Percentiles rank a stretch among this genome's conserved stretches.
phyloP scores from a whole-genome alignment of 1,140 invertebrate species.

The Theocolax elegans region DNA sequence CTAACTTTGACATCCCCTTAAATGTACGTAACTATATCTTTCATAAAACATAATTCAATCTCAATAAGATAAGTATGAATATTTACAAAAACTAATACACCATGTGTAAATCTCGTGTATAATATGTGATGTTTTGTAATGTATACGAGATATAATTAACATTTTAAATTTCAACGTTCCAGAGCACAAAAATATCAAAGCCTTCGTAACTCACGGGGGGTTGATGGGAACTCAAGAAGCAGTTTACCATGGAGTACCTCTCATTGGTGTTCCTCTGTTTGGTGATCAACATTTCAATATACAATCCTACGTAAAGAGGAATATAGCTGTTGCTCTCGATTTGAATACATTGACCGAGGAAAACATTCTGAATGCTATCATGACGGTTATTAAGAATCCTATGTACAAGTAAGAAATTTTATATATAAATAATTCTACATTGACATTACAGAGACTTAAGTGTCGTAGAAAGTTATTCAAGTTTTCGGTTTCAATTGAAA shows the following conservation, averaged over 20 bases:
- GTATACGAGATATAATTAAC: too few relatives aligned
- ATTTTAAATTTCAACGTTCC: too few relatives aligned
- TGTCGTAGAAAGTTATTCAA: background rate
- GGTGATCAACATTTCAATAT: constrained; percentile 75
- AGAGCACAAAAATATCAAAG: constrained; percentile 79
- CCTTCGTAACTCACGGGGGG: too few relatives aligned
- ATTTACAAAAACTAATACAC: too few relatives aligned
- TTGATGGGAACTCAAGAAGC: constrained; percentile 78
- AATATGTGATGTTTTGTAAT: too few relatives aligned
- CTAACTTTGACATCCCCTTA: too few relatives aligned
- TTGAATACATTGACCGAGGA: constrained; percentile 56
- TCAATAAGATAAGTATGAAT: too few relatives aligned
- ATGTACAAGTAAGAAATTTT: constrained; percentile 50
- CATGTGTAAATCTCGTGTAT: too few relatives aligned
- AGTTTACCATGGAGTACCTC: constrained; percentile 76
- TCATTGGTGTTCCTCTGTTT: constrained; percentile 76
- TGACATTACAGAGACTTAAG: background rate
- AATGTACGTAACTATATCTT: too few relatives aligned
- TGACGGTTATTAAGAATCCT: constrained; percentile 54
- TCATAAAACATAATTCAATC: too few relatives aligned
- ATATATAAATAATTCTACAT: too few relatives aligned
- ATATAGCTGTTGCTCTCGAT: constrained; percentile 52
- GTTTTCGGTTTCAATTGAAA: too few relatives aligned
- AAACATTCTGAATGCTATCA: constrained; percentile 51
- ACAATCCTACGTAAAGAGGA: constrained; percentile 37